Base-by-base conservation (phyloP, 2,113 vertebrate genomes). In the Acanthochromis polyacanthus region DNA sequence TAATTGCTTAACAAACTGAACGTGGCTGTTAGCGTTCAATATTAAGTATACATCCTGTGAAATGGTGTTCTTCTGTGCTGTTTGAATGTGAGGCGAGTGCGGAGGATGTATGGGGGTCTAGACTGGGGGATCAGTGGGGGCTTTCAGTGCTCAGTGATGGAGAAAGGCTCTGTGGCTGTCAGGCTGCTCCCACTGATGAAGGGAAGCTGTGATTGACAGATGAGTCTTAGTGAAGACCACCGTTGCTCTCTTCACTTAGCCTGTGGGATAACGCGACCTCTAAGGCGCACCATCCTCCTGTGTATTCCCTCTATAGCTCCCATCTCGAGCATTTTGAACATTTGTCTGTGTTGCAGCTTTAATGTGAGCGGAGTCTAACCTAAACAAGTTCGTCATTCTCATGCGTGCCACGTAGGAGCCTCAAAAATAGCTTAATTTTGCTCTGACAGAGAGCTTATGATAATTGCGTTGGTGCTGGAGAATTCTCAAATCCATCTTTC, bases 111-210 rank as follows among this genome's bases (percentile, higher is more conserved):
- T 2, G 40, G 78, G 62, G 85, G 84, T 91, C 85, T 85, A 86
- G 89, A 84, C 88, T 71, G 71, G 46, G 30, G 87, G 83, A 93
- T 92, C 83, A 81, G 84, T 22, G 45, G 82, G 83, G 82, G 83
- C 78, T 85, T 87, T 83, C 86, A 25, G 79, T 86, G 85, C 76
- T 88, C 86, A 84, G 82, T 86, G 89, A 89, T 89, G 92, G 83
- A 80, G 86, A 90, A 92, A 89, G 90, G 79, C 88, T 88, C 71
- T 69, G 40, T 62, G 87, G 76, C 74, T 85, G 78, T 84, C 83
- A 80, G 75, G 55, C 67, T 58, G 67, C 73, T 64, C 78, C 85
- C 57, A 56, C 80, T 81, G 88, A 91, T 84, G 81, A 83, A 69
- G 71, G 77, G 62, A 59, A 25, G 64, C 77, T 74, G 73, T 91